Base-by-base conservation (phyloP, 1,140 invertebrate genomes). In the Orchesella cincta region DNA sequence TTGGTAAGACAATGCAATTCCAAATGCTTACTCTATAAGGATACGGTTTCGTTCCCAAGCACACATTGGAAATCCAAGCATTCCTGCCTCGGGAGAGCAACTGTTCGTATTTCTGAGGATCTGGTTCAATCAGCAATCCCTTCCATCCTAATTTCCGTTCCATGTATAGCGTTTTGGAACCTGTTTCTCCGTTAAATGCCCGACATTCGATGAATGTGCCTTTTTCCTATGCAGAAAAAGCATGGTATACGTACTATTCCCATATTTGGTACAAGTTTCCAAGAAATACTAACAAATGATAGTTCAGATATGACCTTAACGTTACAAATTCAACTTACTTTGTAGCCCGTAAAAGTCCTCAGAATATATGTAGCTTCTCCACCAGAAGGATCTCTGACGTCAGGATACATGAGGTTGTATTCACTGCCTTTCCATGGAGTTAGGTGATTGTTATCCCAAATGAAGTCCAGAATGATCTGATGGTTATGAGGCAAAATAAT, bases 201-300 rank as follows among this genome's bases (percentile, higher is more conserved):
- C 88, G 87, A 74, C 85, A 86, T 76, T 88, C 87, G 62, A 88
- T 82, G 79, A 87, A 88, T 81, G 88, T 87, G 12, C 88, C 88
- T 78, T 86, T 85, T 78, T 57, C 84, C 86, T 79, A n/a, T n/a
- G n/a, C n/a, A n/a, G n/a, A 78, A 62, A 52, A 62, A 70, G 75
- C 29, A 35, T 76, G 72, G 14, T 18, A 31, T 29, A 76, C 23
- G n/a, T n/a, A n/a, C n/a, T n/a, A n/a, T n/a, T n/a, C n/a, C n/a
- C n/a, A n/a, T n/a, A n/a, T n/a, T n/a, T n/a, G n/a, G n/a, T n/a
- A n/a, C n/a, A n/a, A n/a, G n/a, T n/a, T n/a, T n/a, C n/a, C n/a
- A n/a, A n/a, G n/a, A n/a, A n/a, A n/a, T n/a, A n/a, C n/a, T n/a
- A n/a, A n/a, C n/a, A n/a, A n/a, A n/a, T n/a, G n/a, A n/a, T n/a